Base-by-base conservation (phyloP, 1,140 invertebrate genomes). In the Leptopilina clavipes region DNA sequence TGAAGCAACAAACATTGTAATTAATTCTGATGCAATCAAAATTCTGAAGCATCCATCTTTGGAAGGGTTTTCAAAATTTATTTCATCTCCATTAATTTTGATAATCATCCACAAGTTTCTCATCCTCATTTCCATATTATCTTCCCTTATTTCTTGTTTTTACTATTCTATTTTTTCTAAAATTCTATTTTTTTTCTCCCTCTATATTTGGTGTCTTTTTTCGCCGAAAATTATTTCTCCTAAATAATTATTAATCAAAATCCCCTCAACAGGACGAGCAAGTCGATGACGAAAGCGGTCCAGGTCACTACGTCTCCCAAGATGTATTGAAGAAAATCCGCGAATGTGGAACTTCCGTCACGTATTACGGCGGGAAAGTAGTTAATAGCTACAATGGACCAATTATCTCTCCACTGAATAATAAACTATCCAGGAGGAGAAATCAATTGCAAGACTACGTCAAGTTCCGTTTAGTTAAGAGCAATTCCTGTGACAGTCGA, bases 261-360 rank as follows among this genome's bases (percentile, higher is more conserved):
- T n/a, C n/a, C 14, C 11, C 1, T n/a, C 6, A 48, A n/a, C 9
- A 65, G 43, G 81, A 87, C 0, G 85, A 90, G 6, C 83, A 88
- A 0, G 83, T 82, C 1, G 82, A 81, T 8, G 81, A 77, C 19
- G 79, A 86, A 7, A 73, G 80, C 3, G 81, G 89, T 54, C 82
- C 84, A 8, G 87, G 92, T 59, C 94, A 94, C 81, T 94, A 93
- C 80, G 94, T 95, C 0, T 93, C 93, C 14, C 93, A 94, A 76
- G 96, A 97, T 83, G 94, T 97, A n/a, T 86, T 97, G 48, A 93
- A 94, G 78, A 96, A 96, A 90, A 96, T 97, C 80, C 92, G 96
- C 59, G 95, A 96, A 83, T 95, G 93, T 82, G 96, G 96, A 6
- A 96, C 95, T 0, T 95, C 95, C 6, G 93, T 97, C 0, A 97